Base-by-base conservation (phyloP, 2,888 invertebrate genomes). In the Rhamphomyia laevipes region DNA sequence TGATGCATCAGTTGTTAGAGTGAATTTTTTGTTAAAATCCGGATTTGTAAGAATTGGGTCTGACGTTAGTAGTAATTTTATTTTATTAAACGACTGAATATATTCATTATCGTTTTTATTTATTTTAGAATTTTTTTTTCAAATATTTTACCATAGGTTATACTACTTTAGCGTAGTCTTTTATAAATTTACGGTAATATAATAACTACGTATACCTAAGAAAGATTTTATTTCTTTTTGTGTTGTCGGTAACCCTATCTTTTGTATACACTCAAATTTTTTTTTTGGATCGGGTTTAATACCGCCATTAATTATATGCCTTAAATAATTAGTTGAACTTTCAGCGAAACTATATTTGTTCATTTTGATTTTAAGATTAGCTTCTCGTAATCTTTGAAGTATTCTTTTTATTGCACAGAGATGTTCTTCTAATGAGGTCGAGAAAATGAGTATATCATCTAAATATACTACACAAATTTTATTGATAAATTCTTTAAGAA, bases 401-500 rank as follows among this genome's bases (percentile, higher is more conserved):
- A 55, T 51, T 40, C 48, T 52, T 35, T 35, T 33, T 10, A 52
- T 13, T 21, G 33, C 40, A 3, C 17, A 17, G 5, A 52, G 21
- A 35, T 53, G 54, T 45, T 54, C 56, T 46, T 53, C 21, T 17
- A 52, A 18, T 6, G 44, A 48, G 1, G 52, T 54, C 16, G 43
- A 42, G 11, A 56, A 55, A 3, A 55, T 38, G 13, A 54, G 21
- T 18, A 55, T 53, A 40, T 55, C 51, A 21, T 54, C 53, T n/a
- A 55, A 12, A 48, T 55, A 53, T 13, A 52, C 45, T 2, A 52
- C 49, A 41, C 47, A 48, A 4, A 51, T 46, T 37, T 45, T 54
- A 42, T 51, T 51, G 10, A 52, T 47, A 35, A 30, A 48, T 6
- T 54, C 48, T 12, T 23, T 47, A 18, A 55, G 27, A n/a, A 55